These are phyloP conservation scores for Dendrolimus houi DNA, from an alignment of 2,888 invertebrate genomes.

Conservation along the genomic window DNA sequence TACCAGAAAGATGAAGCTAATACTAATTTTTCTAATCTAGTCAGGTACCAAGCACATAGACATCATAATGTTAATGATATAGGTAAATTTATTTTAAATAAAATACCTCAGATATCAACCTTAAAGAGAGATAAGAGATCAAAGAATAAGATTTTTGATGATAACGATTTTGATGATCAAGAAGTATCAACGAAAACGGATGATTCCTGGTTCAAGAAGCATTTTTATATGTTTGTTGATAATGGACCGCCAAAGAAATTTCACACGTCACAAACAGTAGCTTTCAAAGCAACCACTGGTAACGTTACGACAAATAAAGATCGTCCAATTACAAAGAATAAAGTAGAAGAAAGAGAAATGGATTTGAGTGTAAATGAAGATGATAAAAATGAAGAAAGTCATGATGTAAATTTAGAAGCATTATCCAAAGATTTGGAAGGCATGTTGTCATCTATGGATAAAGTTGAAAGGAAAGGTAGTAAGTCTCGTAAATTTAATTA, in stretches of 20 bases:
- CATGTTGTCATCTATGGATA: background rate
- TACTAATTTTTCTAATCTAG: slow-evolving; percentile 45
- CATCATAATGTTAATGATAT: slow-evolving; percentile 63
- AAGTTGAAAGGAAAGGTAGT: slow-evolving; percentile 1
- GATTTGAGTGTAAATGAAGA: background rate
- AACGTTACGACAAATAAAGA: slow-evolving; percentile 2
- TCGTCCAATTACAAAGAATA: background rate
- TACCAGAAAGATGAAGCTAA: slow-evolving; percentile 42
- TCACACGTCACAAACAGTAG: slow-evolving; percentile 42
- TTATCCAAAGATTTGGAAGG: slow-evolving; percentile 6
- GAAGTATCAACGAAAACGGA: slow-evolving; percentile 52
- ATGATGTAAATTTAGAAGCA: slow-evolving; percentile 12
- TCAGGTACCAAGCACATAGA: slow-evolving; percentile 57
- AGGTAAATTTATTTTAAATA: slow-evolving; percentile 56
- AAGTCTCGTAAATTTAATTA: slow-evolving; percentile 2
- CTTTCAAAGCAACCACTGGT: slow-evolving; percentile 29
- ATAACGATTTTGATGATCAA: slow-evolving; percentile 41
- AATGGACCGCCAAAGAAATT: slow-evolving; percentile 41
- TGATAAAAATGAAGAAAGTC: slow-evolving; percentile 1
- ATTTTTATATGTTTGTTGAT: slow-evolving; percentile 50
- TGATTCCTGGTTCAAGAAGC: slow-evolving; percentile 56
- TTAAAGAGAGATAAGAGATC: slow-evolving; percentile 19
- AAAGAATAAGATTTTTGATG: slow-evolving; percentile 32
- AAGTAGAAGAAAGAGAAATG: background rate
- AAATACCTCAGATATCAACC: slow-evolving; percentile 40